A percentile compares a stretch with the other conserved stretches of the same genome.
Conservation (phyloP, 2,113 vertebrate genomes). For the Leptocoma aspasia region DNA sequence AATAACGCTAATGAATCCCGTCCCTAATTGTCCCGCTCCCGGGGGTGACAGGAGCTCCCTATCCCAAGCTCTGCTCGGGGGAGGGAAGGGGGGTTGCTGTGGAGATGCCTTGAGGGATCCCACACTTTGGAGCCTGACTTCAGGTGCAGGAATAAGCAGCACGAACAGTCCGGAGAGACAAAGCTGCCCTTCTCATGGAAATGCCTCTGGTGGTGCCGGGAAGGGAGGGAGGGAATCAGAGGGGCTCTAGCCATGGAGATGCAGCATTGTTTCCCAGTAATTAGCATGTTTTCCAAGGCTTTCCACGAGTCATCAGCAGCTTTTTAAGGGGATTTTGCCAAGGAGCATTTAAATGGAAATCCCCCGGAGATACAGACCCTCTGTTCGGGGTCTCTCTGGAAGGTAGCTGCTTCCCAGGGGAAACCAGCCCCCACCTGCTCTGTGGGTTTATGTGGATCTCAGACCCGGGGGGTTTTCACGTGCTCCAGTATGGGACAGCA, state of each 20-base stretch:
- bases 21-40: neutral
- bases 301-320: constrained; percentile 53
- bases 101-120: constrained; percentile 9
- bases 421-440: neutral
- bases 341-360: constrained; percentile 71
- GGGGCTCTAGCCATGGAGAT: constrained; percentile 36
- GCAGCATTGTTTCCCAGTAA: constrained; percentile 69
- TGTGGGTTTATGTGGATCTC: neutral
- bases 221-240: constrained; percentile 33
- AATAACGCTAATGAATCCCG: neutral
- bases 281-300: constrained; percentile 74
- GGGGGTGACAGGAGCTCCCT: neutral
- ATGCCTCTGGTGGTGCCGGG: neutral
- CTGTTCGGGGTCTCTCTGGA: constrained; percentile 25
- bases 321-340: constrained; percentile 69
- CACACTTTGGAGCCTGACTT: neutral
- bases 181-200: constrained; percentile 57
- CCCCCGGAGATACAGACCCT: constrained; percentile 12
- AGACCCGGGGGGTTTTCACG: neutral
- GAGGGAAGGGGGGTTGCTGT: neutral
- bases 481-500: neutral
- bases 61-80: neutral
- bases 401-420: constrained; percentile 59
- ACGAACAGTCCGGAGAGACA: neutral
- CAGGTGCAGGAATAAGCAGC: constrained; percentile 29